These are phyloP conservation scores for Limnodromus scolopaceus DNA, from an alignment of 2,797 vertebrate species.

Conservation along the genomic window DNA sequence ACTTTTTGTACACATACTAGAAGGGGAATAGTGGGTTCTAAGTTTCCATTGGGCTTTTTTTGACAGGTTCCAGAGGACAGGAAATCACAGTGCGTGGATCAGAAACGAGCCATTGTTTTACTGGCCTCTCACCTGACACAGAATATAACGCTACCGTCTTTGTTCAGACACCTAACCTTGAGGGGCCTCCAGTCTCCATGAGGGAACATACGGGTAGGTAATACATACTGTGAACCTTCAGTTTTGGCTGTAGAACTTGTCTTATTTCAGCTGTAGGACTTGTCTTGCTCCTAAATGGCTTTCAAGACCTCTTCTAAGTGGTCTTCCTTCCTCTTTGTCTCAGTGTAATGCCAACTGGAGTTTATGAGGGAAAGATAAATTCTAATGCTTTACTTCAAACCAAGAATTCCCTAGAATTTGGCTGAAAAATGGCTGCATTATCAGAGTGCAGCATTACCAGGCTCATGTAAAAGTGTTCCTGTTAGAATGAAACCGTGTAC, in stretches of 20 bases:
- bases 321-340: neutral
- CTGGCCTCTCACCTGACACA: constrained; percentile 88
- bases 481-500: neutral
- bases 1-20: neutral
- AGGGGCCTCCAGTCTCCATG: constrained; percentile 89
- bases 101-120: constrained; percentile 92
- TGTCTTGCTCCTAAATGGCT: neutral
- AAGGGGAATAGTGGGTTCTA: neutral
- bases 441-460: neutral
- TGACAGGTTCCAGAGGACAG: constrained; percentile 86
- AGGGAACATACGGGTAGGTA: constrained; percentile 88
- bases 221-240: neutral
- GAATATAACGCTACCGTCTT: constrained; percentile 89
- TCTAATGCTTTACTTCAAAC: neutral
- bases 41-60: neutral
- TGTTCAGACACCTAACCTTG: constrained; percentile 95
- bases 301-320: neutral
- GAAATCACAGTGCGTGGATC: constrained; percentile 94
- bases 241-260: neutral
- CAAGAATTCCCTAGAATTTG: neutral
- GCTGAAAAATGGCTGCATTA: neutral
- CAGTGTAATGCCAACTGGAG: neutral
- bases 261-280: neutral
- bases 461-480: neutral
- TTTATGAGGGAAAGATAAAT: neutral